These are phyloP conservation scores for Sceloporus undulatus DNA, from an alignment of 2,113 vertebrate species.

Conservation along the genomic window DNA sequence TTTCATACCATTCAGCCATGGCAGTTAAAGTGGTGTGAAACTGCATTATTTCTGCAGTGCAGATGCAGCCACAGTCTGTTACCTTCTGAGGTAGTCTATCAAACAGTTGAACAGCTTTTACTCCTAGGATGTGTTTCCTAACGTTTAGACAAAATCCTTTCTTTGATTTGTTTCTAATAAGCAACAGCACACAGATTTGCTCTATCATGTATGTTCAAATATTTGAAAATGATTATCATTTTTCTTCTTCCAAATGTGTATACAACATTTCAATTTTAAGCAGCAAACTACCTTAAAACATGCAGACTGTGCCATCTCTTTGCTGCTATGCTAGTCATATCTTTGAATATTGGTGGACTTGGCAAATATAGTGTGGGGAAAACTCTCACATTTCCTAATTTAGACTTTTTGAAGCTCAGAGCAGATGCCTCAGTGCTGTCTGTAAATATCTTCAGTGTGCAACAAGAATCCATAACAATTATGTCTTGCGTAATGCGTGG, in stretches of 20 bases:
- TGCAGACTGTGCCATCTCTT: background rate
- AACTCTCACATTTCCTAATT: conserved; percentile 16
- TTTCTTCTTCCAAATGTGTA: background rate
- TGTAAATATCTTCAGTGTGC: background rate
- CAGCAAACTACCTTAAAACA: background rate
- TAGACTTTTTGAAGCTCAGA: conserved; percentile 18
- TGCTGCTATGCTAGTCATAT: background rate
- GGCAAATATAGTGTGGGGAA: background rate
- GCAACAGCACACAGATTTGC: background rate
- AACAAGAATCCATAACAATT: background rate
- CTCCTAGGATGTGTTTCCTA: background rate
- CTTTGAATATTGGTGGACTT: background rate
- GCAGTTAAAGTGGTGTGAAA: too few species aligned
- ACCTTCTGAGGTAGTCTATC: background rate
- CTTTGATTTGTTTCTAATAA: background rate
- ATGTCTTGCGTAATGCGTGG: background rate
- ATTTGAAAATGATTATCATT: background rate
- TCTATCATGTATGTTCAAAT: background rate
- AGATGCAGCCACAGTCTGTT: background rate
- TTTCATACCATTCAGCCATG: too few species aligned
- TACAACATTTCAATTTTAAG: background rate
- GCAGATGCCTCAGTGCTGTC: conserved; percentile 9
- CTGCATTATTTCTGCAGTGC: too few species aligned
- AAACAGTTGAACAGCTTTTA: background rate
- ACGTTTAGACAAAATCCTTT: background rate